Base-by-base conservation (phyloP, 2,113 vertebrate genomes). In the Bubo bubo region DNA sequence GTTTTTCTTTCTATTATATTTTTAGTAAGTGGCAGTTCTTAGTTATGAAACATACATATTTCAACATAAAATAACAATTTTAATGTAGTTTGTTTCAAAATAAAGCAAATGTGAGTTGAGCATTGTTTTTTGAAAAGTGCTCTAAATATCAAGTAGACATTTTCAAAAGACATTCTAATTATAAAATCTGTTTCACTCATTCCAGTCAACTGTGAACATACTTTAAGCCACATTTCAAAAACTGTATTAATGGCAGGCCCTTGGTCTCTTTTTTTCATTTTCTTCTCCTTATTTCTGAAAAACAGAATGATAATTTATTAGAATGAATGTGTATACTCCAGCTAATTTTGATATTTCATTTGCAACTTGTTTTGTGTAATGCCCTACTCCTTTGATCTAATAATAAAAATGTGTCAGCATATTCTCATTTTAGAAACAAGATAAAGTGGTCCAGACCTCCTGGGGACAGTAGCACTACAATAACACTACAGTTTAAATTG, bases 291-390 rank as follows among this genome's bases (percentile, higher is more conserved):
- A 96, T 98, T 97, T 81, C 71, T 73, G 79, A 90, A 93, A 75
- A 91, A 39, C 9, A 92, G 47, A 95, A 93, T 89, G 49, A 56
- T 95, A 96, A 92, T 96, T 94, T 15, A 87, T 95, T 96, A 92
- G 82, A 97, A 96, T 79, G 77, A 95, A 96, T 95, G 32, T 82
- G 12, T 94, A 74, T 88, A 94, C 50, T 96, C 10, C 32, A 91
- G 62, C 23, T 81, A 96, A 79, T 96, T 98, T 97, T 97, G 87
- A 71, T 95, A 97, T 94, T 98, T 95, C 60, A 94, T 95, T 98
- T 96, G 58, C 70, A 96, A 68, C 72, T 95, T 86, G 50, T 50
- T 97, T 95, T 95, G n/a, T 95, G 70, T 87, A 96, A 95, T 94
- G 45, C 21, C 55, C 15, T 91, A 79, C 24, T 95, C 49, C 74